These are phyloP conservation scores for Salvator merianae DNA, from an alignment of 2,113 vertebrate genomes.

Conservation along the genomic window DNA sequence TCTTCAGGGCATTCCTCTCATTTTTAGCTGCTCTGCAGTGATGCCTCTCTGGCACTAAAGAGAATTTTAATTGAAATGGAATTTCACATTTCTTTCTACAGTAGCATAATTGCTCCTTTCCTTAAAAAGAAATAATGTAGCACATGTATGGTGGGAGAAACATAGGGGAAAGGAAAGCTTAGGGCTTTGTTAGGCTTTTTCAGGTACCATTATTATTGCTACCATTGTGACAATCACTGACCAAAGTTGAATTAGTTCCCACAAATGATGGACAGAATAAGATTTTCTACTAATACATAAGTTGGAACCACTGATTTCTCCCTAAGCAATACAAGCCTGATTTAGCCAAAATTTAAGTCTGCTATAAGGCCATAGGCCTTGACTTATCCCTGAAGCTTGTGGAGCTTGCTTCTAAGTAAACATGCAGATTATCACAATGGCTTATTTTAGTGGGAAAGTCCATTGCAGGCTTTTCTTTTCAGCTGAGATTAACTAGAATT, in stretches of 20 bases:
- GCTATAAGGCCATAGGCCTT: background rate
- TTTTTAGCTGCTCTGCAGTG: background rate
- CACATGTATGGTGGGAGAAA: background rate
- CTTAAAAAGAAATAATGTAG: background rate
- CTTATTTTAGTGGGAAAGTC: background rate
- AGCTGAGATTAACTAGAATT: background rate
- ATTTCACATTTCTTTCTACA: background rate
- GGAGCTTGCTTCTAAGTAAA: background rate
- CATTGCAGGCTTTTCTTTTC: background rate
- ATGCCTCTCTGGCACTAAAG: background rate
- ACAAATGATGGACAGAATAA: background rate
- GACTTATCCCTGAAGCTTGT: background rate
- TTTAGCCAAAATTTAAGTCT: background rate
- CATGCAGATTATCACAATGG: background rate
- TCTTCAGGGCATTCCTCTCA: background rate
- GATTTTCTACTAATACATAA: background rate
- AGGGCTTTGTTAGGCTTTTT: background rate
- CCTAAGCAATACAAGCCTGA: fast-evolving
- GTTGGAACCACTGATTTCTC: background rate
- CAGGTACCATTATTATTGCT: background rate
- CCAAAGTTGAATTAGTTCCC: background rate
- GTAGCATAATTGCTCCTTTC: background rate
- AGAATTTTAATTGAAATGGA: background rate
- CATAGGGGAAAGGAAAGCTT: too few species aligned
- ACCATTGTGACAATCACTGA: background rate